Conservation (phyloP, 2,888 invertebrate genomes). For the Pseudococcus longispinus region DNA sequence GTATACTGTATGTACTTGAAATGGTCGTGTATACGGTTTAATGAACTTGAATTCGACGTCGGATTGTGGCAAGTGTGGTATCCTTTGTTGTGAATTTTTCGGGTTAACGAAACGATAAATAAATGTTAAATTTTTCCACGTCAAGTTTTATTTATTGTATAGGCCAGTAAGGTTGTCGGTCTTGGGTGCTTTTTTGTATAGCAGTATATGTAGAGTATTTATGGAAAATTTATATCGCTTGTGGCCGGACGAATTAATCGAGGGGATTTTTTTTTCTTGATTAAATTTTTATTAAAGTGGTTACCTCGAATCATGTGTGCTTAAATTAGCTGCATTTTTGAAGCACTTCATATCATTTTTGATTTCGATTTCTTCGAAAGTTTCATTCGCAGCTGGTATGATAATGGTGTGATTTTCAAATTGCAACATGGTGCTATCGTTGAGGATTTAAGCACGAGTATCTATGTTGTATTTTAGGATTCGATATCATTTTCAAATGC, state of each 20-base stretch:
- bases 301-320: not conserved
- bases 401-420: not conserved
- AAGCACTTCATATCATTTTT: not conserved
- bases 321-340: not conserved
- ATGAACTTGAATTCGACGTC: conserved; percentile 11
- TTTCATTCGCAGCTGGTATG: not conserved
- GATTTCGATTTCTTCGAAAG: not conserved
- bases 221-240: no score
- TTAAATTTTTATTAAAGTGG: not conserved
- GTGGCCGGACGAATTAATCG: no score
- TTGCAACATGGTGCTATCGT: not conserved
- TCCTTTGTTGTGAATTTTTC: conserved; percentile 30
- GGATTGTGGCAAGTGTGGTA: not conserved
- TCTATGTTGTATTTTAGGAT: not conserved
- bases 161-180: not conserved
- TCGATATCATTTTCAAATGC: not conserved
- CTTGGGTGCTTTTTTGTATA: not conserved
- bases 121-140: not conserved
- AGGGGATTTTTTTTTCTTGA: no score
- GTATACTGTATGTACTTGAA: not conserved
- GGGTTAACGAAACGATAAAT: conserved; percentile 33
- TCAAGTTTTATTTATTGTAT: not conserved
- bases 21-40: not conserved
- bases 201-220: no score
- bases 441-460: not conserved